Conservation (phyloP, 2,113 vertebrate species). For the Campylomormyrus numenius region DNA sequence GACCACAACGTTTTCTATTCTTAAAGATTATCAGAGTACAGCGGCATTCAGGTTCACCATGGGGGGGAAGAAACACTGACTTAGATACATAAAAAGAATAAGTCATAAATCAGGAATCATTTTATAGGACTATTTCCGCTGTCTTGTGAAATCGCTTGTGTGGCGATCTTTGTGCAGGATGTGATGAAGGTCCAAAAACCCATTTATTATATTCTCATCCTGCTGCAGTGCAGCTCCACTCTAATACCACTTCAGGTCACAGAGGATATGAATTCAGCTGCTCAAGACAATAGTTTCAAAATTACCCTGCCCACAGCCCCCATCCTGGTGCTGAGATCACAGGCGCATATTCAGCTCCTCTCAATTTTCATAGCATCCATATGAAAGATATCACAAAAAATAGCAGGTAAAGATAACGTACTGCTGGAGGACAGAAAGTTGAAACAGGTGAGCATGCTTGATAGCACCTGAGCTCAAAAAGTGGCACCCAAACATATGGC, state of each 20-base stretch:
- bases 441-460: neutral
- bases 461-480: neutral
- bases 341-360: neutral
- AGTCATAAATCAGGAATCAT: slow-evolving; percentile 8
- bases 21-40: neutral
- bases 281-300: neutral
- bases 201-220: slow-evolving; percentile 14
- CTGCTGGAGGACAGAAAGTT: neutral
- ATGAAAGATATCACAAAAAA: neutral
- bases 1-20: neutral
- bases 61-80: neutral
- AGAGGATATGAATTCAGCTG: neutral
- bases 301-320: neutral
- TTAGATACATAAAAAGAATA: neutral
- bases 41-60: neutral
- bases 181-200: slow-evolving; percentile 1
- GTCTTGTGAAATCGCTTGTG: neutral
- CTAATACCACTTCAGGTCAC: slow-evolving; percentile 4
- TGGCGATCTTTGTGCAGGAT: neutral
- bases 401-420: neutral
- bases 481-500: neutral
- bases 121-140: slow-evolving; percentile 6
- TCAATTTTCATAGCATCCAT: neutral
- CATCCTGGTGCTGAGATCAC: neutral
- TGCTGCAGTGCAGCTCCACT: neutral